Evolutionary conservation across 2,888 invertebrate genomes (phyloP).

Genomic region (Drosophila quasianomalipes): DNA sequence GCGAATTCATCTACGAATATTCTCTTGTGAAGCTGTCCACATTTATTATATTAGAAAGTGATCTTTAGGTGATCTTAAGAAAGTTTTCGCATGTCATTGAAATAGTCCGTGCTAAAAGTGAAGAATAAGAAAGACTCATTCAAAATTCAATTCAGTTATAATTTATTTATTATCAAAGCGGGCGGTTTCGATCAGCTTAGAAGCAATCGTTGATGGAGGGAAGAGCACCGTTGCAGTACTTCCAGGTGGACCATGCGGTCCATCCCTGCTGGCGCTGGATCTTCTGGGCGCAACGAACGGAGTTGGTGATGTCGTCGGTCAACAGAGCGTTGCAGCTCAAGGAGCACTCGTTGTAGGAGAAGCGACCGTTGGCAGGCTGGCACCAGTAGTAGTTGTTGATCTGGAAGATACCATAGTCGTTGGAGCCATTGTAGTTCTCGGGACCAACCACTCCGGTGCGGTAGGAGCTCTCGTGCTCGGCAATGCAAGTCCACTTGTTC

Average conservation of each 20-base stretch:
- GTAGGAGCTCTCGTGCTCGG: constrained; percentile 75
- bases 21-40: constrained; percentile 24
- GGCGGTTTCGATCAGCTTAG: constrained; percentile 44
- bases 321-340: constrained; percentile 67
- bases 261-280: constrained; percentile 67
- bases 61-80: constrained; percentile 38
- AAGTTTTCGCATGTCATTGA: constrained; percentile 20
- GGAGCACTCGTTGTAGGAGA: constrained; percentile 76
- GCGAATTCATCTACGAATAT: constrained; percentile 24
- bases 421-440: constrained; percentile 85
- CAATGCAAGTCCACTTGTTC: constrained; percentile 76
- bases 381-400: constrained; percentile 83
- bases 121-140: background rate
- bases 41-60: constrained; percentile 36
- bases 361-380: constrained; percentile 62
- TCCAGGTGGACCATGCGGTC: constrained; percentile 75
- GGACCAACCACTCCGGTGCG: constrained; percentile 85
- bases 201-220: constrained; percentile 74
- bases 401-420: constrained; percentile 83
- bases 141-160: background rate
- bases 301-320: constrained; percentile 67
- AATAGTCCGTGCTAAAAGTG: background rate
- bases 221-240: constrained; percentile 61
- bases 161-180: constrained; percentile 5
- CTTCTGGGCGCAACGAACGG: constrained; percentile 70